Conservation (phyloP, 2,888 invertebrate genomes). For the Drosophila lutescens region DNA sequence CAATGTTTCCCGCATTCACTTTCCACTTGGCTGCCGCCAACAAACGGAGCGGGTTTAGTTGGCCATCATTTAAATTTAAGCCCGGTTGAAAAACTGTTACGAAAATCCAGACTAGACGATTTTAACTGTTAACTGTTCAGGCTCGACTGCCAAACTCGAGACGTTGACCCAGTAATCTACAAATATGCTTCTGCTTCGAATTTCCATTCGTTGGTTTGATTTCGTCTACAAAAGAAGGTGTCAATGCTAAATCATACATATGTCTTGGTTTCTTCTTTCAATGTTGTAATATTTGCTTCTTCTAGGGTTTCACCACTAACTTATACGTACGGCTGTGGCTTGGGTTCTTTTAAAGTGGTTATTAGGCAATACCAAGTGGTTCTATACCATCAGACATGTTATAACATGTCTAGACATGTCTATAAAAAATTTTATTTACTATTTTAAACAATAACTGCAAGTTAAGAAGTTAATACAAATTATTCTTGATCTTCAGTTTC, state of each 20-base stretch:
- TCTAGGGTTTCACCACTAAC: background rate
- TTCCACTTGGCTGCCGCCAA: slow-evolving; percentile 73
- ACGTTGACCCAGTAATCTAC: slow-evolving; percentile 62
- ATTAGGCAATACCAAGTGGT: background rate
- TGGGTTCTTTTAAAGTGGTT: background rate
- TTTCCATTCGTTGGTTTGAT: background rate
- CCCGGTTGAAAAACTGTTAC: slow-evolving; percentile 56
- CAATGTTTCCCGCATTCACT: slow-evolving; percentile 81
- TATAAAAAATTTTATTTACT: too few species aligned
- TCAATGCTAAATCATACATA: slow-evolving; percentile 13
- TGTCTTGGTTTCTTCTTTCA: background rate
- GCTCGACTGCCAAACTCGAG: slow-evolving; percentile 31
- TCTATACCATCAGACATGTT: too few species aligned
- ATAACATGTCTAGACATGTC: too few species aligned
- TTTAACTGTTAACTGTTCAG: slow-evolving; percentile 36
- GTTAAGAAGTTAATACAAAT: too few species aligned
- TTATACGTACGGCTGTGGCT: background rate
- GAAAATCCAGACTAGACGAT: slow-evolving; percentile 45
- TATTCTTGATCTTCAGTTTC: too few species aligned
- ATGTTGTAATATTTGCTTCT: background rate
- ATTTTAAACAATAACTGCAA: too few species aligned
- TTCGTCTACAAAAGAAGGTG: slow-evolving; percentile 26
- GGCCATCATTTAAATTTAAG: slow-evolving; percentile 73
- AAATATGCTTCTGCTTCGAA: slow-evolving; percentile 10
- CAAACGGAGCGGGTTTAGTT: slow-evolving; percentile 37